phyloP scores from a whole-genome alignment of 1,140 invertebrate species.

The Bombus confusus region DNA sequence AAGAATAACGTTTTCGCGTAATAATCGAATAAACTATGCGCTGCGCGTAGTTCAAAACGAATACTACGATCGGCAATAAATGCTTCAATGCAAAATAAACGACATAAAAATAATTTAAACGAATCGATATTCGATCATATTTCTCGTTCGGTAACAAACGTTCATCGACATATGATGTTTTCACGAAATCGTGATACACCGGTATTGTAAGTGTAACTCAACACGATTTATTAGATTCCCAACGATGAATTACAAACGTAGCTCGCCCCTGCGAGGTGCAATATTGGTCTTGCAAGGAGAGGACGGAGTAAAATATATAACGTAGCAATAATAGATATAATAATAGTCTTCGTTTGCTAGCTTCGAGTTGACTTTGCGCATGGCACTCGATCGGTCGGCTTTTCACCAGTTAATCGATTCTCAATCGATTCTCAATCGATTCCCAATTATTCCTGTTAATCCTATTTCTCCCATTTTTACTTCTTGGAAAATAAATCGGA shows the following conservation, averaged over 20 bases:
- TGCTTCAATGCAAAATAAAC: neutral
- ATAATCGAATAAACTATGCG: neutral
- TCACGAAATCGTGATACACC: neutral
- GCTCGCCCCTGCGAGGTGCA: no score
- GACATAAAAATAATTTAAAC: neutral
- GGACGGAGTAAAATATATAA: neutral
- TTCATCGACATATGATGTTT: neutral
- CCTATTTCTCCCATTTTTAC: no score
- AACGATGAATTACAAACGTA: slow-evolving; percentile 21
- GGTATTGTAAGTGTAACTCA: neutral
- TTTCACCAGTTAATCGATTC: slow-evolving; percentile 2
- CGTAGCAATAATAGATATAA: slow-evolving; percentile 24
- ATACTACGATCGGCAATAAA: neutral
- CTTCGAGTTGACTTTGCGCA: neutral
- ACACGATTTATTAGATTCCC: slow-evolving; percentile 4
- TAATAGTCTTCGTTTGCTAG: neutral
- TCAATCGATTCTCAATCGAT: neutral
- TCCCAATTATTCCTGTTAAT: neutral
- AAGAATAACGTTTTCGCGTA: neutral
- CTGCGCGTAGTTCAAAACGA: neutral
- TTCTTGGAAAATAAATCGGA: neutral
- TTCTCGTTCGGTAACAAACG: neutral
- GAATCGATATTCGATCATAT: neutral
- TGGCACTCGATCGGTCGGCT: neutral
- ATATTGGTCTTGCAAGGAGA: neutral